Evolutionary conservation across 2,888 invertebrate species (phyloP).

Genomic region (Marronus borbonicus): DNA sequence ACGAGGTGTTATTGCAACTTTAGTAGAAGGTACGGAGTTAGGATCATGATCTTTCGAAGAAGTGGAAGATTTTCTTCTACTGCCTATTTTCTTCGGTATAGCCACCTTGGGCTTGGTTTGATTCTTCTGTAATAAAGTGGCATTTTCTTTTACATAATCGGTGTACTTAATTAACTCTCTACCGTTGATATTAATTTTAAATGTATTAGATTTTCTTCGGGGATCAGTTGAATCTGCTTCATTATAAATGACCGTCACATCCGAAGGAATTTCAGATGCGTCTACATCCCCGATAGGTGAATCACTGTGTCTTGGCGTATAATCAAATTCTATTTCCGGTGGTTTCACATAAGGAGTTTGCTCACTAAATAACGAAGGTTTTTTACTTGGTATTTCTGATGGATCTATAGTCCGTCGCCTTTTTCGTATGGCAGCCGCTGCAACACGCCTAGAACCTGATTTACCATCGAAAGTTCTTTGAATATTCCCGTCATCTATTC

Average conservation of each 20-base stretch:
- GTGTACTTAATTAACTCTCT: slow-evolving; percentile 6
- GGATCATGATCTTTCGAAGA: slow-evolving; percentile 11
- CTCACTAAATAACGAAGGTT: slow-evolving; percentile 25
- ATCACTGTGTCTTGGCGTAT: slow-evolving; percentile 24
- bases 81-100: slow-evolving; percentile 14
- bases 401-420: slow-evolving; percentile 11
- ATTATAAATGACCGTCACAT: slow-evolving; percentile 13
- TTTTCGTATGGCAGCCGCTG: not conserved
- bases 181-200: not conserved
- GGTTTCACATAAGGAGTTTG: slow-evolving; percentile 11
- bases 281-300: not conserved
- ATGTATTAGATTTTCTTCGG: not conserved
- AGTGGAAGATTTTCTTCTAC: slow-evolving; percentile 27
- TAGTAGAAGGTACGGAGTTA: slow-evolving; percentile 6
- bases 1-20: not conserved
- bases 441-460: not conserved
- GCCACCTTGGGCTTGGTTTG: not conserved
- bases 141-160: slow-evolving; percentile 4
- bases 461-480: not conserved
- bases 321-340: slow-evolving; percentile 22
- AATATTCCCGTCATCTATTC: slow-evolving; percentile 1
- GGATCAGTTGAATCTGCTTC: not conserved
- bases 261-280: not conserved
- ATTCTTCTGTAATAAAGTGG: not conserved
- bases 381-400: slow-evolving; percentile 5